Base-by-base conservation (phyloP, 2,113 vertebrate genomes). In the Pipa parva region DNA sequence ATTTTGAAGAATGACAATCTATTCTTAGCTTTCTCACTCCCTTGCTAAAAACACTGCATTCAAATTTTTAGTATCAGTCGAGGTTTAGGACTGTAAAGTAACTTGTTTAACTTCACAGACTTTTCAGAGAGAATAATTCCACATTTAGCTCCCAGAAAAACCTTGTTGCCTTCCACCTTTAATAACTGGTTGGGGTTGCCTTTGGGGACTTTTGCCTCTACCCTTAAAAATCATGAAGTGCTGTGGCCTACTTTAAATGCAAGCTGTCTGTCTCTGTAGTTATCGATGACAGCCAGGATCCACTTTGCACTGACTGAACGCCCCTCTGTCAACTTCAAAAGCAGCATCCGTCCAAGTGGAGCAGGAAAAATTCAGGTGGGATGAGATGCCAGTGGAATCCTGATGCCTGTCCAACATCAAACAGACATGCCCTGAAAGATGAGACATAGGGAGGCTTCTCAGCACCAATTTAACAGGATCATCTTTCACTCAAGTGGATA, bases 401-500 rank as follows among this genome's bases (percentile, higher is more conserved):
- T 70, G 66, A 70, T 61, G 57, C 66, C 66, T 69, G 66, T 70
- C 57, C 66, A 59, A 61, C 65, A 70, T 70, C 66, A 70, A 61
- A 70, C 66, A 70, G 57, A 61, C 66, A 61, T 29, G 33, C 45
- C 28, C 57, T 70, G 66, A 60, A 61, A 61, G 57, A 70, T 61
- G 58, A 70, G 65, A 48, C 66, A 54, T 31, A 36, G 33, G 45
- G 66, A 68, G 65, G 42, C 51, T 49, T 68, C 56, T 59, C 66
- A 70, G 66, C 48, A 70, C 58, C 66, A 70, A 61, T 70, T 70
- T 70, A 70, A 70, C 66, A 70, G 66, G 66, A 70, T 70, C 58
- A 70, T 70, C 66, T 70, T 70, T 70, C 66, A 70, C 66, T 70
- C 58, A 59, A 68, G 66, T 60, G 66, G 66, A 70, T 69, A 70